Conservation (phyloP, 2,888 invertebrate species). For the Phaonia tiefii region DNA sequence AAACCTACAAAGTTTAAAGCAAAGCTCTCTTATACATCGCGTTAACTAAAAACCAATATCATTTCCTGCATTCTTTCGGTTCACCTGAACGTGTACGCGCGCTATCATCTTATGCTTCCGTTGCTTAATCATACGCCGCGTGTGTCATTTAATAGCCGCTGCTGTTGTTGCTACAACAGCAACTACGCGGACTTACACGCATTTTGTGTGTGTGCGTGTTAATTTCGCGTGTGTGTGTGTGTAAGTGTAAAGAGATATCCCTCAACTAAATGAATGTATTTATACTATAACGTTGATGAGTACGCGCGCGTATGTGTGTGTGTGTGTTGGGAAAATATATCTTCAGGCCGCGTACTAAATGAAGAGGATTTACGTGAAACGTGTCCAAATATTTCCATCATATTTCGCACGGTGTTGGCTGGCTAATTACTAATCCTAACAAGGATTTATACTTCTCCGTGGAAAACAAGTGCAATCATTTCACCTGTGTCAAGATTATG, state of each 20-base stretch:
- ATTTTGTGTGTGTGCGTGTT: neutral
- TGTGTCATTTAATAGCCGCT: slow-evolving; percentile 26
- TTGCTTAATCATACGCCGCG: slow-evolving; percentile 39
- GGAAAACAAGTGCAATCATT: neutral
- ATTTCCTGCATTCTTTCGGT: slow-evolving; percentile 47
- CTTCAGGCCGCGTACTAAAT: too few species aligned
- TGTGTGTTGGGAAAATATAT: slow-evolving; percentile 22
- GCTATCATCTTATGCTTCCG: slow-evolving; percentile 53
- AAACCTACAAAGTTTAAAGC: too few species aligned
- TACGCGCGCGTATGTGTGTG: slow-evolving; percentile 32
- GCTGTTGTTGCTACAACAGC: neutral
- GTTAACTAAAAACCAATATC: slow-evolving; percentile 5
- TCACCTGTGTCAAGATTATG: neutral
- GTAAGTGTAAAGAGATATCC: too few species aligned
- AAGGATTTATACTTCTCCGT: slow-evolving; percentile 35
- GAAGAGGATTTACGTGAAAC: too few species aligned
- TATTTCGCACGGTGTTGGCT: slow-evolving; percentile 25
- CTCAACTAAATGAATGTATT: neutral
- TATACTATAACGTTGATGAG: slow-evolving; percentile 1
- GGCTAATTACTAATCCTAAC: slow-evolving; percentile 44
- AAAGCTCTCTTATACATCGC: too few species aligned
- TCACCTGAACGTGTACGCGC: slow-evolving; percentile 51
- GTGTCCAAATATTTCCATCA: slow-evolving; percentile 37
- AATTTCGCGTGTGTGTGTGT: neutral
- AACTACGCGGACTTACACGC: too few species aligned